phyloP scores from a whole-genome alignment of 2,797 vertebrate genomes.

The Amniataba percoides region DNA sequence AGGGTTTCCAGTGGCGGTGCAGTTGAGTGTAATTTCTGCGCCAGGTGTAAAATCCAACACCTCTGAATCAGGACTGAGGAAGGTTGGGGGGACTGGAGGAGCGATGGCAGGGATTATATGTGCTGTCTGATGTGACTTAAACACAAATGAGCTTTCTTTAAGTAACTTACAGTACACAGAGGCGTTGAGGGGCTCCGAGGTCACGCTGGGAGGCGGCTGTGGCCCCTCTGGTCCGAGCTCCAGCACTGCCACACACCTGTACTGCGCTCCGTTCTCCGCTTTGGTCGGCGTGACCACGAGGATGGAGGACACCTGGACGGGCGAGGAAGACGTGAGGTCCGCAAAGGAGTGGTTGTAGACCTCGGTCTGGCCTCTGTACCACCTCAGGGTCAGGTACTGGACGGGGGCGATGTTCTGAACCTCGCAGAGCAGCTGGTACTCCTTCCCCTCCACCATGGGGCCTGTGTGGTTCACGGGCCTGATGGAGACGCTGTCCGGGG shows the following conservation, averaged over 20 bases:
- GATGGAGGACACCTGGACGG: constrained; percentile 88
- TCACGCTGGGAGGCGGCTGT: constrained; percentile 69
- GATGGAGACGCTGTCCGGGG: constrained; percentile 86
- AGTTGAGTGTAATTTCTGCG: constrained; percentile 77
- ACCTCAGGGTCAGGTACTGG: constrained; percentile 86
- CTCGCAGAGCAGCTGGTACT: constrained; percentile 87
- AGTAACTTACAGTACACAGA: constrained; percentile 80
- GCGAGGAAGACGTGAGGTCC: constrained; percentile 84
- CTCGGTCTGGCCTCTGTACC: constrained; percentile 84
- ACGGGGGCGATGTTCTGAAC: constrained; percentile 89
- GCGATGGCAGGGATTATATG: constrained; percentile 10
- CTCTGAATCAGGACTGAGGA: constrained; percentile 76
- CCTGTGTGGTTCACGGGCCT: constrained; percentile 83
- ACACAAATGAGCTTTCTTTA: not conserved
- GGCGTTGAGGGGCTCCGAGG: constrained; percentile 75
- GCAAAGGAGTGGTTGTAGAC: constrained; percentile 87
- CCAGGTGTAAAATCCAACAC: constrained; percentile 67
- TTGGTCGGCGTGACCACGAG: constrained; percentile 82
- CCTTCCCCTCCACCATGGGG: constrained; percentile 83
- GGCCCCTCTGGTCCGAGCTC: constrained; percentile 82
- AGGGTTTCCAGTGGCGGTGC: constrained; percentile 81
- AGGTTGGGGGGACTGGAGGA: constrained; percentile 75
- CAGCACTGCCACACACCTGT: constrained; percentile 83
- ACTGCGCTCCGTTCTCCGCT: constrained; percentile 78
- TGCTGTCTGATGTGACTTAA: not conserved